Evolutionary conservation across 2,888 invertebrate genomes (phyloP).

Genomic region (Trichogramma dendrolimi): DNA sequence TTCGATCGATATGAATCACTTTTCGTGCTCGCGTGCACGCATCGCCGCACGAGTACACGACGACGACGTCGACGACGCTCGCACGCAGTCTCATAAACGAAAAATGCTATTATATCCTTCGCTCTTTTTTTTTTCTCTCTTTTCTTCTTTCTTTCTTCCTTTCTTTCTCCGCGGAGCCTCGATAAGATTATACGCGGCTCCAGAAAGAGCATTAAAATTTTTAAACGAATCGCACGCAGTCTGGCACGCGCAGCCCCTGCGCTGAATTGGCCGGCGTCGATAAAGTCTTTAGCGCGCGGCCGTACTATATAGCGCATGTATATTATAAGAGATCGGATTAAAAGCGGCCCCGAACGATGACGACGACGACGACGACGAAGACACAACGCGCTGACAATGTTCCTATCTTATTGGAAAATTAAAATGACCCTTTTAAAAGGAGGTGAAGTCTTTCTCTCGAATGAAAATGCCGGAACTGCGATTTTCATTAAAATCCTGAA

Average conservation of each 20-base stretch:
- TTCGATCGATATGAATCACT: too few relatives aligned
- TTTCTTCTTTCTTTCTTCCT: background rate
- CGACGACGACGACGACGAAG: background rate
- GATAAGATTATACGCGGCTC: conserved; percentile 18
- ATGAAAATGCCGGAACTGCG: too few relatives aligned
- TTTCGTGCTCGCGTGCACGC: too few relatives aligned
- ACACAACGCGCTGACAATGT: too few relatives aligned
- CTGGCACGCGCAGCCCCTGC: background rate
- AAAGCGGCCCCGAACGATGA: background rate
- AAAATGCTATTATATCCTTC: conserved; percentile 9
- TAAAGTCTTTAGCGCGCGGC: conserved; percentile 20
- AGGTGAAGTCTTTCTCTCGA: too few relatives aligned
- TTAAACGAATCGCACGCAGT: conserved; percentile 24
- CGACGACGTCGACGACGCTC: too few relatives aligned
- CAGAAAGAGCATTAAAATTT: conserved; percentile 30
- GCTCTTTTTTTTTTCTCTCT: background rate
- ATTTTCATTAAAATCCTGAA: too few relatives aligned
- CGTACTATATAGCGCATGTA: background rate
- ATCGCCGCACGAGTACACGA: too few relatives aligned
- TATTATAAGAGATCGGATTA: conserved; percentile 14
- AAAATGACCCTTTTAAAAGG: background rate
- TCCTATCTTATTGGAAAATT: conserved; percentile 9
- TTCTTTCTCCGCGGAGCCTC: background rate
- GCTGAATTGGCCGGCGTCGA: conserved; percentile 16
- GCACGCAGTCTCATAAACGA: too few relatives aligned